These are phyloP conservation scores for Leptothorax acervorum DNA, from an alignment of 2,888 invertebrate genomes.

Conservation along the genomic window DNA sequence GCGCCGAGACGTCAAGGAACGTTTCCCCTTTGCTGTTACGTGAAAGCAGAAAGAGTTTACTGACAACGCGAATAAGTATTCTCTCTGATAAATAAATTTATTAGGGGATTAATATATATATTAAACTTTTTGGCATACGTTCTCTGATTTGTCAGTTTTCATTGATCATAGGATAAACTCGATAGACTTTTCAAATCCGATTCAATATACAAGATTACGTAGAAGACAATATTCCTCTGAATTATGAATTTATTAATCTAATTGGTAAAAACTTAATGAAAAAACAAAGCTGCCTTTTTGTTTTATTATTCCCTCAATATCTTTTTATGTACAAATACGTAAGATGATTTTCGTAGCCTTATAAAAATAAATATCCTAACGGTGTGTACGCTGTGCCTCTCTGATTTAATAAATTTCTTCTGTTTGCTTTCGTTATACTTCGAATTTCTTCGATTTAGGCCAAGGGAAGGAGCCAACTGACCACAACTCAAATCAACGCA, in stretches of 20 bases:
- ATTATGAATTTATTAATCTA: not conserved
- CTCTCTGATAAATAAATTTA: conserved; percentile 31
- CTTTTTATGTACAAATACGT: not conserved
- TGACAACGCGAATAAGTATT: conserved; percentile 42
- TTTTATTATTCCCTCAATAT: not conserved
- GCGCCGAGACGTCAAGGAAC: conserved; percentile 8
- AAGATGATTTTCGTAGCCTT: not conserved
- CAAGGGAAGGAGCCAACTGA: not conserved
- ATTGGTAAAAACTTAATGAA: not conserved
- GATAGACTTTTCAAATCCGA: conserved; percentile 32
- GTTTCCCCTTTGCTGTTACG: conserved; percentile 36
- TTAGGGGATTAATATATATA: not conserved
- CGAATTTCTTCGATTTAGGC: not conserved
- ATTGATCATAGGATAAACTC: not conserved
- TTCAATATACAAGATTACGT: not conserved
- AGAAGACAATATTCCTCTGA: too few relatives aligned
- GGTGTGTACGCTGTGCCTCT: not conserved
- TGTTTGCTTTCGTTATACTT: not conserved
- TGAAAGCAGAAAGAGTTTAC: conserved; percentile 15
- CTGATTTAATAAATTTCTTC: not conserved
- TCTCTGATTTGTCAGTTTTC: not conserved
- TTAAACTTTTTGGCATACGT: not conserved
- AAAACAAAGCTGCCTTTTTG: not conserved
- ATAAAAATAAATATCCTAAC: conserved; percentile 29
- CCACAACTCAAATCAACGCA: conserved; percentile 20